Conservation (phyloP, 1,140 invertebrate species). For the Drosophila kurseongensis region DNA sequence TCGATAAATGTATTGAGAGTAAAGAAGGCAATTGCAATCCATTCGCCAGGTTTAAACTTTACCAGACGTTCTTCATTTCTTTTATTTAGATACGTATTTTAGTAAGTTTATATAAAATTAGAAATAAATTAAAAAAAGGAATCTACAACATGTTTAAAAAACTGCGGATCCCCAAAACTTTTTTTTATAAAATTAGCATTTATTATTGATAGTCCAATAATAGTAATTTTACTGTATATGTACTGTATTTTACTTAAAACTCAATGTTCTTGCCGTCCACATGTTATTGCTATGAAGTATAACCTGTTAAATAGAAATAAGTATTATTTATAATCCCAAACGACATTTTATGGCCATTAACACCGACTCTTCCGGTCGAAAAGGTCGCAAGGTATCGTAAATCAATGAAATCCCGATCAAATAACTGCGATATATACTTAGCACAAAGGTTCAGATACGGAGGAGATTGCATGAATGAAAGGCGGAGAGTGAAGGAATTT, state of each 20-base stretch:
- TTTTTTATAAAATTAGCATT: no score
- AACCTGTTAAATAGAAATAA: conserved; percentile 53
- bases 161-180: no score
- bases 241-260: neutral
- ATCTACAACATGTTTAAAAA: no score
- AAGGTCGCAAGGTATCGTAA: conserved; percentile 50
- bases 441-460: conserved; percentile 42
- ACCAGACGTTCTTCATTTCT: neutral
- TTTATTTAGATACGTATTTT: no score
- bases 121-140: no score
- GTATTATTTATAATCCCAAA: conserved; percentile 39
- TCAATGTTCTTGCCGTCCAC: neutral
- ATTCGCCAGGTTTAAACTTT: neutral
- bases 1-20: neutral
- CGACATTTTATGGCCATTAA: conserved; percentile 58
- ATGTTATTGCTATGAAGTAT: conserved; percentile 13
- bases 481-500: conserved; percentile 14
- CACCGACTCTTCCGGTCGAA: conserved; percentile 46
- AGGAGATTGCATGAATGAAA: conserved; percentile 58
- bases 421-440: conserved; percentile 18
- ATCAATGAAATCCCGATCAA: conserved; percentile 61
- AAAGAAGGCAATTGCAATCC: neutral
- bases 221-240: no score
- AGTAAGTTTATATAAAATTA: no score
- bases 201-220: no score